Evolutionary conservation across 2,888 invertebrate genomes (phyloP), one percentile per base, ranked within the genome.

Genomic region (Eremobia ochroleuca): DNA sequence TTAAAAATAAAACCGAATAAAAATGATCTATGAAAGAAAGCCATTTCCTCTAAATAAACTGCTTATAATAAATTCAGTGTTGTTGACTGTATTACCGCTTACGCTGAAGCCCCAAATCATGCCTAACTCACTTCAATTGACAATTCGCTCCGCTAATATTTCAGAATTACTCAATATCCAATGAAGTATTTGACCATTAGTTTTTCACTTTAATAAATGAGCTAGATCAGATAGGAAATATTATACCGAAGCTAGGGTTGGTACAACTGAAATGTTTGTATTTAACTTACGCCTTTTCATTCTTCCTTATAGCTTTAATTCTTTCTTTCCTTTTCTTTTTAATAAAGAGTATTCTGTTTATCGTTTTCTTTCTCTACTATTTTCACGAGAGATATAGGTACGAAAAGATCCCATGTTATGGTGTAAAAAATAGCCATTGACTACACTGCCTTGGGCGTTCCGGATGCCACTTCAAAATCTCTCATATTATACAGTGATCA

Each of bases 201-300:
- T 87, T 87, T 87, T 87, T 86, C 86, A 67, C 76, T 25, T 61
- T 69, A 86, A 82, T 83, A 71, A 83, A 83, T 87, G 69, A 70
- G 79, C 61, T 72, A n/a, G 81, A 73, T 77, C 70, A n/a, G 81
- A 73, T 77, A 76, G 59, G 75, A 72, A 69, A 82, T 77, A 69
- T 73, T 69, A 69, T 11, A 73, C 31, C 18, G 4, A 2, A 21
- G 25, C 13, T 77, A 87, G 86, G 88, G 87, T 73, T 88, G 82
- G 21, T 77, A 40, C n/a, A 4, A 11, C 31, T 31, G 0, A 25
- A 34, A 55, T 55, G 55, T 55, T n/a, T n/a, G 6, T 37, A 37
- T 6, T 34, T 0, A 34, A 11, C 11, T n/a, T 34, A 31, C 18
- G 8, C 2, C 15, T 15, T n/a, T n/a, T 28, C 28, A 18, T 61